Percentiles rank a stretch among this genome's conserved stretches.
Evolutionary conservation across 2,888 invertebrate species (phyloP).

Genomic region (Heliconius sara): DNA sequence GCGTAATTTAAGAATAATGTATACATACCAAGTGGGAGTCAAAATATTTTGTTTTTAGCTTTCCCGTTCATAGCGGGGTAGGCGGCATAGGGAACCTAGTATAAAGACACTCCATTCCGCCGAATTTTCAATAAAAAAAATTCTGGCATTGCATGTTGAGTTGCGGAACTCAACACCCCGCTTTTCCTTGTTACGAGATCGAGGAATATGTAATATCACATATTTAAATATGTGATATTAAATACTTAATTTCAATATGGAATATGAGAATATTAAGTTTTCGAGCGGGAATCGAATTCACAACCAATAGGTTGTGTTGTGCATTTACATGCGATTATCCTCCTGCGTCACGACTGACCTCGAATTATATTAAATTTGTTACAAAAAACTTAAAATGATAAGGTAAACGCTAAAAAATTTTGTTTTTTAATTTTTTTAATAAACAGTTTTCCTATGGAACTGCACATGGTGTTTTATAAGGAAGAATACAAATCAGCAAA

Average conservation of each 20-base stretch:
- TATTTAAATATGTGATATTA: too few species aligned
- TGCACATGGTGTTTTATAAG: conserved; percentile 91
- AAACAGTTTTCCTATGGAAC: conserved; percentile 88
- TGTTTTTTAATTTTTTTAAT: conserved; percentile 47
- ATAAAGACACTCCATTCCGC: too few species aligned
- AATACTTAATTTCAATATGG: too few species aligned
- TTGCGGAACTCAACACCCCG: background rate
- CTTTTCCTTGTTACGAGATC: background rate
- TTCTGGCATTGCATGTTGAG: background rate
- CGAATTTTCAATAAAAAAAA: too few species aligned
- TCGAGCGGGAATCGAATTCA: background rate
- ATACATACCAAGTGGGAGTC: background rate
- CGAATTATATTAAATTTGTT: too few species aligned
- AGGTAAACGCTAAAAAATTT: background rate
- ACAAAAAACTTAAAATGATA: too few species aligned
- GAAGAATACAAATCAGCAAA: conserved; percentile 84
- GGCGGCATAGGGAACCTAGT: background rate
- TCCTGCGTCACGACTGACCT: background rate
- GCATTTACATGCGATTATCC: background rate
- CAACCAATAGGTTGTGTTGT: too few species aligned
- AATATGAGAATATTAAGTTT: too few species aligned
- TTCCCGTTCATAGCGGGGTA: background rate
- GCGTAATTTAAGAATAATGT: conserved; percentile 45
- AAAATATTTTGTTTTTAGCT: background rate
- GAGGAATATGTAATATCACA: background rate